These are phyloP conservation scores for Chaenocephalus aceratus DNA, from an alignment of 2,113 vertebrate genomes.

Conservation along the genomic window DNA sequence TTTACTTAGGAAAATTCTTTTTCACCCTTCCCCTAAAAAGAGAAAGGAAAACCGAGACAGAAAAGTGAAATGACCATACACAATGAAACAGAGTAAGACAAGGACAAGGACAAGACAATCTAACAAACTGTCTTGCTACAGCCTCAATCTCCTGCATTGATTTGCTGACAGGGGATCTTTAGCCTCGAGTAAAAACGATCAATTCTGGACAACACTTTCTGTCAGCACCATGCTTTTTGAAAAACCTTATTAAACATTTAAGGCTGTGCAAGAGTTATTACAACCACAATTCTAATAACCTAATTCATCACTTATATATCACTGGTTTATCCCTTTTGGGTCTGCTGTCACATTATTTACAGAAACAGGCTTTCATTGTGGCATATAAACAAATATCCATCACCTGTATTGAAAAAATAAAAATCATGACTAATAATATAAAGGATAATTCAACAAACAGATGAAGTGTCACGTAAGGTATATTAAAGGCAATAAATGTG, in stretches of 20 bases:
- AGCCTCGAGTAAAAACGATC: conserved; percentile 46
- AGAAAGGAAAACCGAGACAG: conserved; percentile 20
- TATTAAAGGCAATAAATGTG: conserved; percentile 30
- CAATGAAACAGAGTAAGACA: conserved; percentile 47
- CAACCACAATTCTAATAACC: conserved; percentile 38
- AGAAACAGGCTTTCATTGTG: conserved; percentile 20
- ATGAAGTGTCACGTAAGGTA: neutral
- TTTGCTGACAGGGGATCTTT: conserved; percentile 60
- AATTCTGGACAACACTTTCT: conserved; percentile 34
- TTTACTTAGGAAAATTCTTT: neutral
- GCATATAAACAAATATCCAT: conserved; percentile 29
- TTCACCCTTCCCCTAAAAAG: neutral
- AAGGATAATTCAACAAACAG: conserved; percentile 10
- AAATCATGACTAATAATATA: neutral
- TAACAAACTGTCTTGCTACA: conserved; percentile 46
- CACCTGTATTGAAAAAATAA: conserved; percentile 1
- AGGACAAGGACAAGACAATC: conserved; percentile 45
- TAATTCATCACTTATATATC: conserved; percentile 50
- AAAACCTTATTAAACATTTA: conserved; percentile 64
- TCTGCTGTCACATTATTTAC: conserved; percentile 30
- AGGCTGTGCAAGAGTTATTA: conserved; percentile 38
- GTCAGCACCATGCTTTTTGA: conserved; percentile 48
- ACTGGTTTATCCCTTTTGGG: conserved; percentile 37
- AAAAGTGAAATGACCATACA: conserved; percentile 37
- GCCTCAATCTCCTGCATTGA: conserved; percentile 50